Evolutionary conservation across 2,113 vertebrate genomes (phyloP).

Genomic region (Chitala chitala): DNA sequence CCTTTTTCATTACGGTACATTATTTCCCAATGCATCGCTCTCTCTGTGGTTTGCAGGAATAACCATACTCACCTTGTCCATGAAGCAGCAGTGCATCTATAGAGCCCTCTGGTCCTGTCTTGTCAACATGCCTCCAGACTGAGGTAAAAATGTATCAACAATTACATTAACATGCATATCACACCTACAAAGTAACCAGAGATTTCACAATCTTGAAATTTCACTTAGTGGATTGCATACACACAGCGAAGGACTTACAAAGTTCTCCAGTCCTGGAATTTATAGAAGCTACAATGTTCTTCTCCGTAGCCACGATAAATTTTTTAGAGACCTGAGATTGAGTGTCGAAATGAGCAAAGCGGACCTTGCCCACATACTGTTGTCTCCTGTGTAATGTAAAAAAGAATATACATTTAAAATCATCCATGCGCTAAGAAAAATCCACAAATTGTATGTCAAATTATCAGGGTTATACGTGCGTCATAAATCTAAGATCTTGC

Average conservation of each 20-base stretch:
- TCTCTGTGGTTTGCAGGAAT: not conserved
- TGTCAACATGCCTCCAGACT: constrained; percentile 96
- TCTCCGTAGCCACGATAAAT: constrained; percentile 81
- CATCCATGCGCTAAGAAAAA: too few species aligned
- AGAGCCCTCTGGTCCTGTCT: constrained; percentile 73
- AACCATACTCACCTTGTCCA: constrained; percentile 71
- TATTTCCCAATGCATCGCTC: not conserved
- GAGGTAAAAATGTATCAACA: constrained; percentile 25
- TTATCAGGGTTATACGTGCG: too few species aligned
- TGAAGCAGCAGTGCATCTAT: constrained; percentile 78
- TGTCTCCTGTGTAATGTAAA: constrained; percentile 74
- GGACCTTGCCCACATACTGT: constrained; percentile 87
- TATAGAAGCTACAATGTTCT: constrained; percentile 84
- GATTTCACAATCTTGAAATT: too few species aligned
- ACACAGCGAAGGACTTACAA: constrained; percentile 69
- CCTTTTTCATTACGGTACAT: not conserved
- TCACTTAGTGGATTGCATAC: too few species aligned
- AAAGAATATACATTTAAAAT: too few species aligned
- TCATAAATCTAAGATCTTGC: too few species aligned
- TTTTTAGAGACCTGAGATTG: constrained; percentile 84
- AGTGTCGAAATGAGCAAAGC: constrained; percentile 79
- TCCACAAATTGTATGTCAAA: too few species aligned
- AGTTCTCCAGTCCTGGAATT: constrained; percentile 87
- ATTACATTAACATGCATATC: not conserved
- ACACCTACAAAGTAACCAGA: too few species aligned